A percentile compares a stretch with the other conserved stretches of the same genome.
phyloP scores from a whole-genome alignment of 2,113 vertebrate species.

The Thunnus maccoyii region DNA sequence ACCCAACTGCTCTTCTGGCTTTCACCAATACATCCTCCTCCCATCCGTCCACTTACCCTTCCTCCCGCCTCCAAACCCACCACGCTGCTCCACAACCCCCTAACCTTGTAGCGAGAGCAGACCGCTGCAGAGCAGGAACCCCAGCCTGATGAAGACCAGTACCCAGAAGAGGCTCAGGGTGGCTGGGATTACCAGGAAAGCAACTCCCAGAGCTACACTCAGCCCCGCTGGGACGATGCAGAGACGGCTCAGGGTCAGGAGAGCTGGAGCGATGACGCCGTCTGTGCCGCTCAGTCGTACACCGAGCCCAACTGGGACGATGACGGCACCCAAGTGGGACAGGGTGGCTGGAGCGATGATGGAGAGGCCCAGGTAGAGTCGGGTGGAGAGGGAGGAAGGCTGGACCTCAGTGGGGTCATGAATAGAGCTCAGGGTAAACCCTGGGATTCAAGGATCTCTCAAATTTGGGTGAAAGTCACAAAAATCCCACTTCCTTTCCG shows the following conservation, averaged over 20 bases:
- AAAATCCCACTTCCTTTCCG: neutral
- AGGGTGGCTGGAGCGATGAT: slow-evolving; percentile 69
- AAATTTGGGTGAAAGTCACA: neutral
- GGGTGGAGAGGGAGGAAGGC: neutral
- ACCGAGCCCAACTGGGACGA: slow-evolving; percentile 62
- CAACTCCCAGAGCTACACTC: slow-evolving; percentile 27
- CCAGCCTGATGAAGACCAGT: neutral
- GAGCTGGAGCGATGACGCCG: slow-evolving; percentile 14
- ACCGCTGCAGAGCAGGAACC: slow-evolving; percentile 43
- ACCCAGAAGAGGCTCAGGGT: slow-evolving; percentile 45
- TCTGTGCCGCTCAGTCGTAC: slow-evolving; percentile 16
- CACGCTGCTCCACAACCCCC: neutral
- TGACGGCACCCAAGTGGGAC: slow-evolving; percentile 19
- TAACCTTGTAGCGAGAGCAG: slow-evolving; percentile 76
- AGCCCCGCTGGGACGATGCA: slow-evolving; percentile 60
- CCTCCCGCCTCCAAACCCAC: slow-evolving; percentile 19
- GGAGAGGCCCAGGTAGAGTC: slow-evolving; percentile 74
- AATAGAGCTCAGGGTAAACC: neutral
- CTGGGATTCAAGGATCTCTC: neutral
- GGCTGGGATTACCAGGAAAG: slow-evolving; percentile 44
- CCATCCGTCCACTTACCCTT: neutral
- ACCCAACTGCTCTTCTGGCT: slow-evolving; percentile 9
- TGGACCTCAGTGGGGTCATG: neutral
- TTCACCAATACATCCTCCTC: neutral
- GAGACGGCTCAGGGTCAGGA: slow-evolving; percentile 14